Conservation (phyloP, 2,888 invertebrate species). For the Spialia ferax region DNA sequence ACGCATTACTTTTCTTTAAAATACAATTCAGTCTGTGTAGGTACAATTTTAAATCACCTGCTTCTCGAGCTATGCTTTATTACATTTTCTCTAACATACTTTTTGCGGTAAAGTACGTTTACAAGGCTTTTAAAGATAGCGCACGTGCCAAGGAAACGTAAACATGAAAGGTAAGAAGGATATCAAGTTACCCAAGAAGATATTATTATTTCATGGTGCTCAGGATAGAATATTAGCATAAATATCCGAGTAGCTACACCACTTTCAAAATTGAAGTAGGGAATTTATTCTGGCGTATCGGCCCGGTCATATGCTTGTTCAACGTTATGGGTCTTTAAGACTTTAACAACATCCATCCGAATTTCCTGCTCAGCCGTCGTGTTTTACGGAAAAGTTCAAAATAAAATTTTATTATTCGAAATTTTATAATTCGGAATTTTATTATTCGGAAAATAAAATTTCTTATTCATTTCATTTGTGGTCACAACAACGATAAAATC, state of each 20-base stretch:
- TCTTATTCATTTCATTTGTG: no score
- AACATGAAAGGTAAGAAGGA: conserved; percentile 46
- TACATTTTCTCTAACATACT: conserved; percentile 30
- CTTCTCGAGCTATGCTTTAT: conserved; percentile 19
- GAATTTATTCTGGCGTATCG: conserved; percentile 42
- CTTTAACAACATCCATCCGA: conserved; percentile 44
- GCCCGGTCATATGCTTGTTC: conserved; percentile 29
- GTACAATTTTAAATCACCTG: conserved; percentile 1
- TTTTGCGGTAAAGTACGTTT: conserved; percentile 28
- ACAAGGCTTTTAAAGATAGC: conserved; percentile 40
- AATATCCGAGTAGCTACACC: conserved; percentile 49
- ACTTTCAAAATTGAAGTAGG: conserved; percentile 52
- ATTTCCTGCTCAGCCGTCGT: conserved; percentile 7
- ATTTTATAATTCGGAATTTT: no score
- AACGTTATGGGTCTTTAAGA: conserved; percentile 21
- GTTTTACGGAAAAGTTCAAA: conserved; percentile 16
- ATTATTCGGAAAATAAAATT: not conserved
- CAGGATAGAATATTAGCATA: conserved; percentile 53
- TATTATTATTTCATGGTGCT: conserved; percentile 54
- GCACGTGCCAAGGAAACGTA: conserved; percentile 38
- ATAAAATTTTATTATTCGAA: no score
- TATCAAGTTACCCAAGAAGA: conserved; percentile 48
- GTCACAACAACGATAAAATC: no score
- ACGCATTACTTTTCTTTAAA: not conserved
- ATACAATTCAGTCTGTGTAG: not conserved